These are phyloP conservation scores for Eupithecia vulgata DNA, from an alignment of 2,888 invertebrate species.

Conservation along the genomic window DNA sequence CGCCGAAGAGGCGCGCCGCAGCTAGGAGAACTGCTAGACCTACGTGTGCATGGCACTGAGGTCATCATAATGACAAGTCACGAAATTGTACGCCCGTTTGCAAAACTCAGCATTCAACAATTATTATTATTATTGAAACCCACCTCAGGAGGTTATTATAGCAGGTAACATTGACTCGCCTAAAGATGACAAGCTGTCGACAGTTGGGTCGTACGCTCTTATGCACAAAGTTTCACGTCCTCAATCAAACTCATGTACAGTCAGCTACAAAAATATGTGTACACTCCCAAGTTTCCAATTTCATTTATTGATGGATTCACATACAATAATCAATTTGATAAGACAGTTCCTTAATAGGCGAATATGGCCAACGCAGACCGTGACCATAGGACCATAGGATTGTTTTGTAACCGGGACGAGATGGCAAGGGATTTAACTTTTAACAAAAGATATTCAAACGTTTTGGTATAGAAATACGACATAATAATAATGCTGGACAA, in stretches of 20 bases:
- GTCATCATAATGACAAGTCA: neutral
- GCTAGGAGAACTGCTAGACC: too few relatives aligned
- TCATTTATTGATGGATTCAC: too few relatives aligned
- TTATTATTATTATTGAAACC: neutral
- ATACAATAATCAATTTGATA: too few relatives aligned
- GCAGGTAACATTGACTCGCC: constrained; percentile 1
- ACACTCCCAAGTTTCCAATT: neutral
- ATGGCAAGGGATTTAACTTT: too few relatives aligned
- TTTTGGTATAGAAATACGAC: too few relatives aligned
- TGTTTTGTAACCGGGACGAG: too few relatives aligned
- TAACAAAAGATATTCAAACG: too few relatives aligned
- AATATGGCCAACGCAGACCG: too few relatives aligned
- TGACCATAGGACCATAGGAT: too few relatives aligned
- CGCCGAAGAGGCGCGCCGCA: neutral
- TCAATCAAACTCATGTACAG: neutral
- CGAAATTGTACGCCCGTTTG: neutral
- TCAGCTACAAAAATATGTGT: neutral
- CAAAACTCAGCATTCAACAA: neutral
- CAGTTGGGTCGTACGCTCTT: constrained; percentile 18
- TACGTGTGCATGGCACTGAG: neutral
- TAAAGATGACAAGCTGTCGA: constrained; percentile 17
- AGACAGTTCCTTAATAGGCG: too few relatives aligned
- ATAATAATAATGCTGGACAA: too few relatives aligned
- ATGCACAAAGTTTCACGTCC: constrained; percentile 12
- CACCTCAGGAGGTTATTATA: neutral